phyloP scores from a whole-genome alignment of 2,797 vertebrate genomes.

The Percopsis omiscomaycus region DNA sequence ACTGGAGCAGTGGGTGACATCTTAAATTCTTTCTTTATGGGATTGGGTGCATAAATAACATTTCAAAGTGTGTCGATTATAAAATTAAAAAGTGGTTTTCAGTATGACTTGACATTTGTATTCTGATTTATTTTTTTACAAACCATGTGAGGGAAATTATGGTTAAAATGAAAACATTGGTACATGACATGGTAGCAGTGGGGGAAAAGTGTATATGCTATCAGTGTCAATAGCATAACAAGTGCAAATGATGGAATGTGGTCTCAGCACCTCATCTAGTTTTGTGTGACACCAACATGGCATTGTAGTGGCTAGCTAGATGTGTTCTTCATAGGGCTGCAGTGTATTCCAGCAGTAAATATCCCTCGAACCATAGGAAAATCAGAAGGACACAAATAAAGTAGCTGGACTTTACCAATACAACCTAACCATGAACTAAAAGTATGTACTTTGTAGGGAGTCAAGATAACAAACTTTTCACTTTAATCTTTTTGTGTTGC shows the following conservation, averaged over 20 bases:
- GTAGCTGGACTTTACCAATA: no score
- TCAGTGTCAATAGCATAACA: no score
- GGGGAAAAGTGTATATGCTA: no score
- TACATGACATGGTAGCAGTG: no score
- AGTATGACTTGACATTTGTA: slow-evolving; percentile 23
- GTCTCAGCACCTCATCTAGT: no score
- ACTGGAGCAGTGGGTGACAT: slow-evolving; percentile 65
- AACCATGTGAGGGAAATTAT: neutral
- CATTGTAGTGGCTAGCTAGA: slow-evolving; percentile 13
- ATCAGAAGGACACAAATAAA: no score
- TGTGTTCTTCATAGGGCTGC: neutral
- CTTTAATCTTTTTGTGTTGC: slow-evolving; percentile 36
- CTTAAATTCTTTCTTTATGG: slow-evolving; percentile 30
- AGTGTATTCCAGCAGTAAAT: neutral
- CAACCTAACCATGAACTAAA: no score
- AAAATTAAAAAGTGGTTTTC: slow-evolving; percentile 77
- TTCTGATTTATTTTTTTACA: neutral
- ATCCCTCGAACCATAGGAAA: neutral
- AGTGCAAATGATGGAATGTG: no score
- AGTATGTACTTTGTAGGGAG: no score
- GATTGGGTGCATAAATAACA: slow-evolving; percentile 31
- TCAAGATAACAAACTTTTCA: no score
- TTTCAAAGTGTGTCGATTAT: slow-evolving; percentile 71
- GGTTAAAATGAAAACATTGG: no score
- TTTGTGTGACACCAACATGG: no score